Percentiles rank a stretch among this genome's conserved stretches.
Evolutionary conservation across 2,888 invertebrate genomes (phyloP).

Genomic region (Drosophila pseudotakahashii): DNA sequence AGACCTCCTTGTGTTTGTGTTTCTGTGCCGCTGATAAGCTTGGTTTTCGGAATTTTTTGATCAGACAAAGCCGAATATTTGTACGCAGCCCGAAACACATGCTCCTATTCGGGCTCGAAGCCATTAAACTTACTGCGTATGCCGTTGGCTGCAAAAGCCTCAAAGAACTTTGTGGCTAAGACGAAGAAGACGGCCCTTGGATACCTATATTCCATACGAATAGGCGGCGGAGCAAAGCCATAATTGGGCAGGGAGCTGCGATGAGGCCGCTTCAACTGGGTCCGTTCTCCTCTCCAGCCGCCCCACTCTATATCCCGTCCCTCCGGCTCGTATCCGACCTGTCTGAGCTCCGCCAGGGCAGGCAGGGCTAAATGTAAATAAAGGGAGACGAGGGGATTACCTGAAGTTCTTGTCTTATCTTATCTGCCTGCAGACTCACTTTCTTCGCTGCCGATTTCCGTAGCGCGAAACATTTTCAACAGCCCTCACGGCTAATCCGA

Average conservation of each 20-base stretch:
- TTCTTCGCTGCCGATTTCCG: conserved; percentile 80
- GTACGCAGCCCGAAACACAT: conserved; percentile 32
- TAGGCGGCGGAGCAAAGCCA: conserved; percentile 70
- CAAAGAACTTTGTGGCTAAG: conserved; percentile 82
- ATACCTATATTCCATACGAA: conserved; percentile 74
- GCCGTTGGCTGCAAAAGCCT: conserved; percentile 84
- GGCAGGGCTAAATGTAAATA: conserved; percentile 67
- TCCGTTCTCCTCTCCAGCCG: conserved; percentile 32
- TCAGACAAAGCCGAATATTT: conserved; percentile 54
- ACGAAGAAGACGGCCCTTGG: conserved; percentile 83
- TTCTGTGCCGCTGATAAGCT: conserved; percentile 53
- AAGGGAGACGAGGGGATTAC: neutral
- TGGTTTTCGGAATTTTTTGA: conserved; percentile 38
- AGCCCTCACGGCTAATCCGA: conserved; percentile 24
- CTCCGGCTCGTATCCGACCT: conserved; percentile 30
- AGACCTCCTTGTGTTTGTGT: conserved; percentile 41
- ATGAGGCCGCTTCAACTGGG: conserved; percentile 40
- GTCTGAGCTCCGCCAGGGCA: conserved; percentile 67
- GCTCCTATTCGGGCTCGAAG: neutral
- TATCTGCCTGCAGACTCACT: conserved; percentile 69
- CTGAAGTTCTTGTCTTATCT: conserved; percentile 55
- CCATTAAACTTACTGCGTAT: conserved; percentile 82
- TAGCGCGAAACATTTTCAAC: conserved; percentile 77
- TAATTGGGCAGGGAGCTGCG: conserved; percentile 66
- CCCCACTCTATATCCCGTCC: conserved; percentile 20